Percentiles rank a stretch among this genome's conserved stretches.
Evolutionary conservation across 2,113 vertebrate genomes (phyloP).

Genomic region (Trochalopteron elliotii): DNA sequence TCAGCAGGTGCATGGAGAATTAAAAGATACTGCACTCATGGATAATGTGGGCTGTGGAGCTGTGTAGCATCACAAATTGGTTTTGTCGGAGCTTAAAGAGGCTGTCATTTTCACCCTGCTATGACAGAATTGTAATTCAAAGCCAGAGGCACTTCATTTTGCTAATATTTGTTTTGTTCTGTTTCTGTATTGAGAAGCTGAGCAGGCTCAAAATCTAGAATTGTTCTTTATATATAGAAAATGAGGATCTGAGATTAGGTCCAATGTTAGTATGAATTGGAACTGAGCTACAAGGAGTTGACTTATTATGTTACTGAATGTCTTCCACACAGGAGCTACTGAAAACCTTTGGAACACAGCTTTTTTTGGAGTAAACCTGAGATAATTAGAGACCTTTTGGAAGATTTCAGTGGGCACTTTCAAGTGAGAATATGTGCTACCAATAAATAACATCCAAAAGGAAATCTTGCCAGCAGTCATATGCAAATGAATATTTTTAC

Average conservation of each 20-base stretch:
- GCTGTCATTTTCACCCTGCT: neutral
- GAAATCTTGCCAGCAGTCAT: neutral
- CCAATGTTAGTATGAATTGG: neutral
- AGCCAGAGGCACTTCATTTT: neutral
- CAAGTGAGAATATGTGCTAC: neutral
- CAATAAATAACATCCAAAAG: neutral
- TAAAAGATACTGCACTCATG: fast-evolving
- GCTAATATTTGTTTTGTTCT: neutral
- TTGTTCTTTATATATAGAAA: neutral
- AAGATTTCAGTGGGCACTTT: neutral
- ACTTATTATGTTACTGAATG: neutral
- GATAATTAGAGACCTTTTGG: neutral
- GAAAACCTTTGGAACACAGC: neutral
- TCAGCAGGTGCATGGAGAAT: neutral
- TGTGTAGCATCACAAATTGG: neutral
- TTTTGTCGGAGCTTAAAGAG: neutral
- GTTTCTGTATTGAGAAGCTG: neutral
- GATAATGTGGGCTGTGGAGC: neutral
- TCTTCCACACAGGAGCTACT: neutral
- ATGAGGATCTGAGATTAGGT: neutral
- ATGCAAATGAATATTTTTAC: neutral
- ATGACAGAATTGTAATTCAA: neutral
- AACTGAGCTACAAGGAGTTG: neutral
- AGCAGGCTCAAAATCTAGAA: neutral
- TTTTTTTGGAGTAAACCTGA: neutral